Evolutionary conservation across 53 echinoderm and acorn worm genomes (phyloP).

Genomic region (Arbacia lixula): DNA sequence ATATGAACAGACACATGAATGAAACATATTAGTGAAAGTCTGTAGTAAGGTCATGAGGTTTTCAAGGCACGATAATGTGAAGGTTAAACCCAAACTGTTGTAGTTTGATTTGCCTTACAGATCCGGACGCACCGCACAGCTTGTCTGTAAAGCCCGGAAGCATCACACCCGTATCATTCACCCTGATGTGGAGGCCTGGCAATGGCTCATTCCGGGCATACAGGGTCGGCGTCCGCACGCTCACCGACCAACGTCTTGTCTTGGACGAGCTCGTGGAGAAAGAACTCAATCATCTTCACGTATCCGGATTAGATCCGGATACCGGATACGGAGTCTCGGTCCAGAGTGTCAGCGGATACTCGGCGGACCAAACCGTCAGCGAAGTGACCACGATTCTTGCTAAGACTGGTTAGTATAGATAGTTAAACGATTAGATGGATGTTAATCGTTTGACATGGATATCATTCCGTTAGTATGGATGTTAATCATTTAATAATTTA

Average conservation of each 20-base stretch:
- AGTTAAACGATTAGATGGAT: no score
- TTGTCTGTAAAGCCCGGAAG: constrained; percentile 38
- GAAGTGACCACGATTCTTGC: constrained; percentile 4
- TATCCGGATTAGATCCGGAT: constrained; percentile 76
- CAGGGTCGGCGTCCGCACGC: constrained; percentile 57
- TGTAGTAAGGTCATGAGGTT: no score
- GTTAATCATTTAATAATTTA: no score
- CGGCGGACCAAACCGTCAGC: constrained; percentile 52
- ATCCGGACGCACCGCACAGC: constrained; percentile 56
- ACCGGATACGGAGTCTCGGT: constrained; percentile 69
- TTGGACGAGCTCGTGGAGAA: constrained; percentile 42
- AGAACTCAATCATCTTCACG: constrained; percentile 6
- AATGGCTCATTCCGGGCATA: constrained; percentile 67
- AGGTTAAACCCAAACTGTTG: no score
- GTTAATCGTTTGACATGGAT: no score
- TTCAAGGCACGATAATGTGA: no score
- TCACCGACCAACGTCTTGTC: constrained; percentile 4
- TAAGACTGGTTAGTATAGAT: constrained; percentile 48
- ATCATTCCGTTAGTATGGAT: no score
- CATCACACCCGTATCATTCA: constrained; percentile 60
- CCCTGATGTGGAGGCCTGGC: constrained; percentile 67
- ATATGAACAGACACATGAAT: no score
- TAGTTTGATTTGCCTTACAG: constrained; percentile 43
- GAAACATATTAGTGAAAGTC: no score
- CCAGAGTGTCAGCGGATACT: constrained; percentile 66